A percentile compares a stretch with the other conserved stretches of the same genome.
These are phyloP conservation scores for Stictonetta naevosa DNA, from an alignment of 2,113 vertebrate species.

Conservation along the genomic window DNA sequence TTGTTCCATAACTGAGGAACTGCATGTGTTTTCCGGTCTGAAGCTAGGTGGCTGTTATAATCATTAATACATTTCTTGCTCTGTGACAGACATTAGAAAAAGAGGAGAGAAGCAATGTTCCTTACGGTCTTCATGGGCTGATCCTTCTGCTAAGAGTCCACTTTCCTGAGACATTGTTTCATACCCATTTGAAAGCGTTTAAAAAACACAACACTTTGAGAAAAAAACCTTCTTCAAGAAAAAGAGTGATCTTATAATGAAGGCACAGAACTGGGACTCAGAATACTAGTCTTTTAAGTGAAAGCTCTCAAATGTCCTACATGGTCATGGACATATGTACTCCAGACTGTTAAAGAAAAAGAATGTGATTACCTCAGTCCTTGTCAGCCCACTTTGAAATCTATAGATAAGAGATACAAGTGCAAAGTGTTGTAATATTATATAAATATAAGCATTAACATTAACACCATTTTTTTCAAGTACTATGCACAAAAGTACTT, in stretches of 20 bases:
- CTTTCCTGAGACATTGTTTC: background rate
- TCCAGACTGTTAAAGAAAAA: background rate
- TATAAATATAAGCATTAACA: background rate
- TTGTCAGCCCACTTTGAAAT: background rate
- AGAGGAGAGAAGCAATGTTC: background rate
- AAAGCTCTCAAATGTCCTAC: background rate
- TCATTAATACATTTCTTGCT: background rate
- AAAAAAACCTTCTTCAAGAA: background rate
- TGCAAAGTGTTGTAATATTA: background rate
- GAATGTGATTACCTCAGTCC: background rate
- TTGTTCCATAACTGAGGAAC: background rate
- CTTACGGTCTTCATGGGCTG: background rate
- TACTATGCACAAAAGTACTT: background rate
- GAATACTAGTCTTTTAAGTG: background rate
- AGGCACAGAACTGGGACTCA: background rate
- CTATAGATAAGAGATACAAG: background rate
- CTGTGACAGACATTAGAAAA: background rate
- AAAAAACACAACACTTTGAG: background rate
- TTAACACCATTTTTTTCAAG: background rate
- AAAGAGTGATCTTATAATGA: background rate
- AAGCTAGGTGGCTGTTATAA: background rate
- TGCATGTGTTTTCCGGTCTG: background rate
- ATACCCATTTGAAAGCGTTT: background rate
- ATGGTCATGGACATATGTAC: background rate
- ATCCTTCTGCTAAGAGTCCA: background rate